Evolutionary conservation across 2,888 invertebrate species (phyloP), one percentile per base, ranked within the genome.

Genomic region (Tiliacea aurago): DNA sequence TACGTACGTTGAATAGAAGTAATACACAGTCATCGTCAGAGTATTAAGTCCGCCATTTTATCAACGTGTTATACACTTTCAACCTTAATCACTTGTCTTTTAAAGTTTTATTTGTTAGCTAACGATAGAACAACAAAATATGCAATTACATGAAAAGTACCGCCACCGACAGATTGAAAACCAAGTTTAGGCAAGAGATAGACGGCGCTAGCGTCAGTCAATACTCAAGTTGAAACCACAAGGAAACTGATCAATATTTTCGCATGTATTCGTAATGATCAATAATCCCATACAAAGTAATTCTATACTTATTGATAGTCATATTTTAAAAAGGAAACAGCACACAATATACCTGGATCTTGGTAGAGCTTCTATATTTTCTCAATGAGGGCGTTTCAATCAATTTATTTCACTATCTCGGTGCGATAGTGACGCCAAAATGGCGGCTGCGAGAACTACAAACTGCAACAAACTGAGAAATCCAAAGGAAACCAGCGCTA

Each of bases 361-460:
- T 56, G 56, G 49, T 76, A 41, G 81, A 93, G 91, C 91, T 93
- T 93, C 93, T 89, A 87, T 90, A 89, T 91, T 93, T 91, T 91
- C 92, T 91, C 93, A 93, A 92, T 89, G 95, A 95, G 94, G 95
- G 95, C 95, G 95, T 95, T 93, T 88, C 90, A 88, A 93, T 95
- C 94, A 94, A 92, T 93, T 88, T 89, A 79, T 70, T 78, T 80
- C 69, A 33, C 59, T 73, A 73, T 3, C 80, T 73, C 85, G 64
- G 64, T 78, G 94, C 95, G 93, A 94, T 89, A 89, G 92, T 91
- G 93, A 95, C 95, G 95, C 94, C 94, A 90, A 93, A 93, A 94
- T 94, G 94, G 94, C 93, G 88, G 93, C 82, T 78, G 78, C 74
- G 88, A 86, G 89, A 90, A 90, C 90, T 86, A 84, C 84, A 66